Evolutionary conservation across 2,797 vertebrate species (phyloP).

Genomic region (Danio jaintianensis): DNA sequence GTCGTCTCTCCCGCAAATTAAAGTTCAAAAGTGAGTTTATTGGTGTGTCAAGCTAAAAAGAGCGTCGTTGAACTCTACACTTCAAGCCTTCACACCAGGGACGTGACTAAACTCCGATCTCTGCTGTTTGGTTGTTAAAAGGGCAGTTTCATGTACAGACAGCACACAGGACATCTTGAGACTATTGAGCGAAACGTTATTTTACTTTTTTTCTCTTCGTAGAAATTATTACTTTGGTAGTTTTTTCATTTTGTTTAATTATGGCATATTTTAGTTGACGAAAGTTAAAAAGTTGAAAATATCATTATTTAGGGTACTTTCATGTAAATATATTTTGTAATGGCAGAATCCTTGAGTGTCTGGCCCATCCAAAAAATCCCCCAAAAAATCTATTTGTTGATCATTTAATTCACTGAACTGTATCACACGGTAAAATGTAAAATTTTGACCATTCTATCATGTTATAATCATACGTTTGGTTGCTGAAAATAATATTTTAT

Average conservation of each 20-base stretch:
- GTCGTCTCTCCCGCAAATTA: constrained; percentile 67
- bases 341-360: neutral
- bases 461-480: too few relatives aligned
- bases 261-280: neutral
- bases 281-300: too few relatives aligned
- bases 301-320: neutral
- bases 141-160: neutral
- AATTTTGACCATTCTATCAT: neutral
- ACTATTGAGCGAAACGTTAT: neutral
- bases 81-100: neutral
- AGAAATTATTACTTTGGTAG: neutral
- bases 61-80: constrained; percentile 26
- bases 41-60: constrained; percentile 65
- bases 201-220: neutral
- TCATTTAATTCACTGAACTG: neutral
- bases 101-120: constrained; percentile 3
- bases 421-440: neutral
- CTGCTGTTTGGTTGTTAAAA: neutral
- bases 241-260: neutral
- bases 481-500: too few relatives aligned
- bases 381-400: neutral
- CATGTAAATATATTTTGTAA: constrained; percentile 5
- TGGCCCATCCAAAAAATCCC: neutral
- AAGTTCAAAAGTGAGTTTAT: constrained; percentile 69
- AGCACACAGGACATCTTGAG: neutral